Conservation (phyloP, 2,797 vertebrate genomes). For the Labeo calbasu region DNA sequence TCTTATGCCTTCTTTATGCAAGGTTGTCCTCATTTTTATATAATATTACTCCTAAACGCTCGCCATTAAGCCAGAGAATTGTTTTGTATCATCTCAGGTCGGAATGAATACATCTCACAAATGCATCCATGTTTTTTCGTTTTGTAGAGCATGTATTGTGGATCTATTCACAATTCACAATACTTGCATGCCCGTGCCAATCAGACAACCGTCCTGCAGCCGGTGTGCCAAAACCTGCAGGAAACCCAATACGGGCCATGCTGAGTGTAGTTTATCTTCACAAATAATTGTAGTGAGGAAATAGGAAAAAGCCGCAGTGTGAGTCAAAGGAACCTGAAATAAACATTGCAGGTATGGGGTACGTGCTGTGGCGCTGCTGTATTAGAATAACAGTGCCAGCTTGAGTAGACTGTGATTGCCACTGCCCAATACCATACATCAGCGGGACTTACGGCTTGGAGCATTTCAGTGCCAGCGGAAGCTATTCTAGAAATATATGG, state of each 20-base stretch:
- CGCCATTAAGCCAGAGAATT: constrained; percentile 47
- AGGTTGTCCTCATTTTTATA: constrained; percentile 58
- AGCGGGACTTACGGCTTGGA: not conserved
- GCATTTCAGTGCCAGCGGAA: constrained; percentile 5
- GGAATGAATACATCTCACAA: constrained; percentile 54
- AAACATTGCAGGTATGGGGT: constrained; percentile 49
- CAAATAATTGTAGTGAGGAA: constrained; percentile 45
- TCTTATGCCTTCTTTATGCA: constrained; percentile 56
- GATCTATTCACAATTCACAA: constrained; percentile 61
- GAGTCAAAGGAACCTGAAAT: constrained; percentile 46
- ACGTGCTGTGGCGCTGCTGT: constrained; percentile 29
- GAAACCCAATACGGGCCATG: constrained; percentile 37
- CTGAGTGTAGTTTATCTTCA: constrained; percentile 44
- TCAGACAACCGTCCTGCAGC: constrained; percentile 32
- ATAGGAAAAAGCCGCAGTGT: constrained; percentile 26
- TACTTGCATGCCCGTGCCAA: constrained; percentile 45
- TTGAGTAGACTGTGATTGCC: constrained; percentile 29
- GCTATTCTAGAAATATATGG: not conserved
- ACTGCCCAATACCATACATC: constrained; percentile 4
- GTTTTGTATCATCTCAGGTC: constrained; percentile 46
- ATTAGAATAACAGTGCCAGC: constrained; percentile 54
- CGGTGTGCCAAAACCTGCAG: constrained; percentile 51
- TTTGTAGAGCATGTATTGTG: constrained; percentile 52
- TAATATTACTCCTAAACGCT: constrained; percentile 57
- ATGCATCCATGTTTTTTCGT: constrained; percentile 40